Percentiles rank a stretch among this genome's conserved stretches.
These are phyloP conservation scores for Tyto alba DNA, from an alignment of 2,113 vertebrate species.

Conservation along the genomic window DNA sequence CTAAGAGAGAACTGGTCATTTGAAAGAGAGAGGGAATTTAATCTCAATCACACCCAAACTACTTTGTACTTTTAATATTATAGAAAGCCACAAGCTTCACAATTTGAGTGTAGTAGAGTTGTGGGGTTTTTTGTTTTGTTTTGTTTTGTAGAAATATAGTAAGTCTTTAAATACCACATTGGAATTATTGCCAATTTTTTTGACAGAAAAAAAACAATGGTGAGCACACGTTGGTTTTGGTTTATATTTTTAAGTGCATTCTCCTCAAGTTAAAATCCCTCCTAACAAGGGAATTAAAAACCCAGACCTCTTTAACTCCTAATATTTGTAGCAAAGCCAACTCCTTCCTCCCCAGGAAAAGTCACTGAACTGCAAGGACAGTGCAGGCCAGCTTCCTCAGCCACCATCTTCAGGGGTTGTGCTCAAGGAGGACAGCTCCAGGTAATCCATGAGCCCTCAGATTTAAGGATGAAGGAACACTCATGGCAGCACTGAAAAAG, in stretches of 20 bases:
- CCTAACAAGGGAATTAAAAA: neutral
- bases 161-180: neutral
- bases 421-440: neutral
- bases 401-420: neutral
- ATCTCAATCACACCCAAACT: neutral
- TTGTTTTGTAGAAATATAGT: neutral
- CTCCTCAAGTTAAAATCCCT: neutral
- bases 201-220: neutral
- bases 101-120: neutral
- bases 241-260: neutral
- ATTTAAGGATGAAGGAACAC: neutral
- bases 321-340: neutral
- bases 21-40: neutral
- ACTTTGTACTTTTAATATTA: neutral
- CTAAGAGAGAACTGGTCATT: neutral
- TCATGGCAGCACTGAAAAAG: fast-evolving
- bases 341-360: neutral
- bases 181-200: neutral
- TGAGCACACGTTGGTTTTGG: neutral
- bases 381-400: neutral
- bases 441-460: neutral
- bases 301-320: neutral
- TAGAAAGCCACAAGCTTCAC: neutral
- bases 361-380: neutral
- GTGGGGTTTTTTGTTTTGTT: neutral